Conservation (phyloP, 2,888 invertebrate genomes). For the Oligia latruncula region DNA sequence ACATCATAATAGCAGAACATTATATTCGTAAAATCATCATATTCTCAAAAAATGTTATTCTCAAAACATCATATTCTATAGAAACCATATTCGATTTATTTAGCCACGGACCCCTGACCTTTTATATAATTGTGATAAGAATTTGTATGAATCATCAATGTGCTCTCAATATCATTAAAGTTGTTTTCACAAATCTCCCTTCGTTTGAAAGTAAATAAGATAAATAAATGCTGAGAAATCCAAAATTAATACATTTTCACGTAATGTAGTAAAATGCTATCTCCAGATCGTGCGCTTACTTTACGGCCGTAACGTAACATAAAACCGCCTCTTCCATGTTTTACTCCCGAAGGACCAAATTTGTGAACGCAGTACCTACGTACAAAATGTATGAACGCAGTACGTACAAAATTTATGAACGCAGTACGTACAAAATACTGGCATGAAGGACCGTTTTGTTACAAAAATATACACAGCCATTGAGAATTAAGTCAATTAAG, state of each 20-base stretch:
- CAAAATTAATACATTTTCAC: constrained; percentile 4
- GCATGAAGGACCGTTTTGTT: not conserved
- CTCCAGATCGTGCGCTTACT: constrained; percentile 2
- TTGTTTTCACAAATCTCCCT: not conserved
- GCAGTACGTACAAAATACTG: constrained; percentile 13
- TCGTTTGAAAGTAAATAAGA: constrained; percentile 1
- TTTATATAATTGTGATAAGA: not conserved
- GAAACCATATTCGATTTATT: too few species aligned
- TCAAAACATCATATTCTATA: too few species aligned
- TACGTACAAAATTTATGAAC: constrained; percentile 25
- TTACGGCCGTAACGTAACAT: constrained; percentile 20
- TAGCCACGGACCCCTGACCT: too few species aligned
- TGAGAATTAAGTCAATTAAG: not conserved
- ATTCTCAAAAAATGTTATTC: too few species aligned
- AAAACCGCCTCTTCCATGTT: constrained; percentile 40
- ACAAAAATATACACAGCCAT: too few species aligned
- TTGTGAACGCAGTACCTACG: too few species aligned
- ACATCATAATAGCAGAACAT: too few species aligned
- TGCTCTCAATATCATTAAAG: not conserved
- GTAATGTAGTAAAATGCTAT: constrained; percentile 9
- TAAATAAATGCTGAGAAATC: not conserved
- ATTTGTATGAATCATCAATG: not conserved
- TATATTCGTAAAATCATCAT: too few species aligned
- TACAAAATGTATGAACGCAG: constrained; percentile 26
- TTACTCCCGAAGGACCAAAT: constrained; percentile 27